Base-by-base conservation (phyloP, 2,797 vertebrate genomes). In the Brachyalestes nurse region DNA sequence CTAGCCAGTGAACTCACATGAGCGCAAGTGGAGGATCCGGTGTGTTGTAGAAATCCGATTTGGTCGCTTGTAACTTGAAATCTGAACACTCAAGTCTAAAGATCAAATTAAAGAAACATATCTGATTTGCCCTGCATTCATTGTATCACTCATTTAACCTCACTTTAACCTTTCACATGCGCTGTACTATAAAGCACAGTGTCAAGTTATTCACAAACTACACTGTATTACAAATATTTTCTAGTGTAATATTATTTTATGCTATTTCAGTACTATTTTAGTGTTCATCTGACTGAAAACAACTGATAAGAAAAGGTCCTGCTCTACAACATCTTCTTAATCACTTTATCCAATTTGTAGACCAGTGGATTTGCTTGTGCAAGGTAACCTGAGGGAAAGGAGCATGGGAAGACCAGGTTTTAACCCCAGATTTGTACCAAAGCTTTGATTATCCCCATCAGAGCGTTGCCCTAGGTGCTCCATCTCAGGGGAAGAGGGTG, bases 401-500 rank as follows among this genome's bases (percentile, higher is more conserved):
- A 71, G 17, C 12, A 28, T 21, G 40, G 19, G 79, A 64, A 78
- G 62, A 71, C 47, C 49, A 42, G 74, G 58, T 75, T 72, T 76
- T 80, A 82, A 70, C 69, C 65, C 38, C 60, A 77, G 60, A 74
- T 82, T 82, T 58, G 45, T 77, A 25, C 51, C 66, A 69, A 78
- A 47, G 62, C 70, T 80, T 71, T 86, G 62, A 75, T 80, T 58
- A 70, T 81, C 21, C 60, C 73, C 69, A 80, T 57, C 14, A 70
- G 66, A 75, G 61, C 23, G 45, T 84, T 73, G 80, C 58, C 28
- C 16, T 55, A 78, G 75, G 77, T 81, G 60, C 51, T 72, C 38
- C 47, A 57, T 72, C 71, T 76, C 77, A 57, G 77, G 77, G 78
- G 74, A 77, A 82, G 78, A 75, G 66, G 64, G 58, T 62, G 79